Conservation (phyloP, 2,888 invertebrate species). For the Stenchaetothrips biformis region DNA sequence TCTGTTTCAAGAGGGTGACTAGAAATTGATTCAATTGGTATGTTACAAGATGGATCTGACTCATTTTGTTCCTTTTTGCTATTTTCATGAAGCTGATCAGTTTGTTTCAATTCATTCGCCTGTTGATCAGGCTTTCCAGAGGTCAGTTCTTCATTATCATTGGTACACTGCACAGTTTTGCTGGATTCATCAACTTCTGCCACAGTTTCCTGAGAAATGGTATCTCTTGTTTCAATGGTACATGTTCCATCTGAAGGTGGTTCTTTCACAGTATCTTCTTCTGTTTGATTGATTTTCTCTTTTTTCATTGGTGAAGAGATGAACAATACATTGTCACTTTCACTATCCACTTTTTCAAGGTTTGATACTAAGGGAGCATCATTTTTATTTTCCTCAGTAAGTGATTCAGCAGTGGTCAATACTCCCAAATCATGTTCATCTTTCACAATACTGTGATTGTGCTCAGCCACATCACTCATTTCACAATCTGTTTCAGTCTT, state of each 20-base stretch:
- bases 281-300: neutral
- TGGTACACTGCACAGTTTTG: no score
- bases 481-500: conserved; percentile 40
- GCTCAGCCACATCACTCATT: neutral
- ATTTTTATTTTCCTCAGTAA: neutral
- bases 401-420: no score
- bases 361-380: conserved; percentile 23
- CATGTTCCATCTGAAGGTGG: neutral
- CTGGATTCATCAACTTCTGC: no score
- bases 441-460: neutral
- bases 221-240: neutral
- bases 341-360: neutral
- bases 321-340: no score
- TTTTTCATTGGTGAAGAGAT: no score
- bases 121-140: no score
- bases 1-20: no score
- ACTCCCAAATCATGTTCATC: neutral
- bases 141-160: no score
- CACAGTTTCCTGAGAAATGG: neutral
- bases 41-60: conserved; percentile 20
- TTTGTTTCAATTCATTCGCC: no score
- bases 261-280: neutral
- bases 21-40: conserved; percentile 2
- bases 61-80: no score
- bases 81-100: no score